Conservation (phyloP, 2,888 invertebrate species). For the Fragum sueziense region DNA sequence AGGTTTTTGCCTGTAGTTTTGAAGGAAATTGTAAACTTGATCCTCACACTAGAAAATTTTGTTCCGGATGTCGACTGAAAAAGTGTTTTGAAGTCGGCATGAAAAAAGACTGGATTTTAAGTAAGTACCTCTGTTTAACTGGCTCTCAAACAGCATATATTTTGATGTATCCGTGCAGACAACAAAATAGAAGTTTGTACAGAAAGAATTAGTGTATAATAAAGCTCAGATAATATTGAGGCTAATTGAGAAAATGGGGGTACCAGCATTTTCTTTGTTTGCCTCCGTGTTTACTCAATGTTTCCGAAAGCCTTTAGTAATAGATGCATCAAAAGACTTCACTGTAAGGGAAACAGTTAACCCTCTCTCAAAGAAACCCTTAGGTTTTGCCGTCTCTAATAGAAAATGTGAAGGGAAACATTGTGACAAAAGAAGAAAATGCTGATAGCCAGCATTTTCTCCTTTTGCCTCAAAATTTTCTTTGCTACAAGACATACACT, state of each 20-base stretch:
- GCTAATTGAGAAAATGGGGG: background rate
- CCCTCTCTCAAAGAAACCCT: too few relatives aligned
- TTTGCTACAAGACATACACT: too few relatives aligned
- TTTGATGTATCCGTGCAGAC: background rate
- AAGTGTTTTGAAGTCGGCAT: conserved; percentile 95
- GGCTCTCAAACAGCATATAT: background rate
- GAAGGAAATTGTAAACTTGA: conserved; percentile 95
- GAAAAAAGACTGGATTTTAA: conserved; percentile 98
- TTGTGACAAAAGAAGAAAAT: too few relatives aligned
- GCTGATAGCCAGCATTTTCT: too few relatives aligned
- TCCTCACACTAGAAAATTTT: conserved; percentile 94
- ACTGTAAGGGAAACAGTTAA: too few relatives aligned
- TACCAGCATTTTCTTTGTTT: background rate
- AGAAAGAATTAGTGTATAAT: background rate
- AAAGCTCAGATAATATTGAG: background rate
- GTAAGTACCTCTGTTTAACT: conserved; percentile 62
- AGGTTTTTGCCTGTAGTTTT: conserved; percentile 96
- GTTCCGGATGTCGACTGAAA: conserved; percentile 96
- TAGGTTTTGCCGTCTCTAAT: too few relatives aligned
- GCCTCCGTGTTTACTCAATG: background rate
- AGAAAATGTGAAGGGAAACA: too few relatives aligned
- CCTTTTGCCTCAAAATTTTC: too few relatives aligned
- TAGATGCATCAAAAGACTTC: too few relatives aligned
- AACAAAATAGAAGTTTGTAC: background rate
- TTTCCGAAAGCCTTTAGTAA: too few relatives aligned